Conservation (phyloP, 2,113 vertebrate species). For the Trochalopteron elliotii region DNA sequence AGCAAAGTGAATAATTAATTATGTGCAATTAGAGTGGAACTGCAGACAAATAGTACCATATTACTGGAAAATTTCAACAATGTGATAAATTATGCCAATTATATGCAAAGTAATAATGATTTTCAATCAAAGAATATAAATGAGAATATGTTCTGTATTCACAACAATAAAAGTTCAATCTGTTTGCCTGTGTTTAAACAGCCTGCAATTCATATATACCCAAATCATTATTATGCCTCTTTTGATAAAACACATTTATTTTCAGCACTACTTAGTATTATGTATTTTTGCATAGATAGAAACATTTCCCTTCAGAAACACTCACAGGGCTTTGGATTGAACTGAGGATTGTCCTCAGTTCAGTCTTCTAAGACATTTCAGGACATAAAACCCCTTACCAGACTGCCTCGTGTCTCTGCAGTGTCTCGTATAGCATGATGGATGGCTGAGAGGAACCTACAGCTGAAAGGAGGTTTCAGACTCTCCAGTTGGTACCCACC, state of each 20-base stretch:
- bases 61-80: constrained; percentile 70
- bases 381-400: not conserved
- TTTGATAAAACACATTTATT: constrained; percentile 21
- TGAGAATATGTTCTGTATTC: constrained; percentile 61
- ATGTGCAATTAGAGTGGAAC: constrained; percentile 69
- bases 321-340: not conserved
- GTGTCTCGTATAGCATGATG: accelerated
- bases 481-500: not conserved
- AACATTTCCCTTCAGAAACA: not conserved
- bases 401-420: accelerated
- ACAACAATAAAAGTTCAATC: constrained; percentile 51
- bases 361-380: not conserved
- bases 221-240: constrained; percentile 59
- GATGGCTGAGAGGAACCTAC: not conserved
- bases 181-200: constrained; percentile 49
- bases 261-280: not conserved
- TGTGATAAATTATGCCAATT: constrained; percentile 79
- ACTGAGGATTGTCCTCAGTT: not conserved
- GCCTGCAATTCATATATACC: not conserved
- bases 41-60: constrained; percentile 65
- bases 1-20: constrained; percentile 71
- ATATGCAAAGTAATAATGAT: constrained; percentile 70
- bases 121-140: constrained; percentile 75
- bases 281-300: not conserved
- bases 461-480: not conserved